Base-by-base conservation (phyloP, 2,888 invertebrate species). In the Pachliopta kotzebuea region DNA sequence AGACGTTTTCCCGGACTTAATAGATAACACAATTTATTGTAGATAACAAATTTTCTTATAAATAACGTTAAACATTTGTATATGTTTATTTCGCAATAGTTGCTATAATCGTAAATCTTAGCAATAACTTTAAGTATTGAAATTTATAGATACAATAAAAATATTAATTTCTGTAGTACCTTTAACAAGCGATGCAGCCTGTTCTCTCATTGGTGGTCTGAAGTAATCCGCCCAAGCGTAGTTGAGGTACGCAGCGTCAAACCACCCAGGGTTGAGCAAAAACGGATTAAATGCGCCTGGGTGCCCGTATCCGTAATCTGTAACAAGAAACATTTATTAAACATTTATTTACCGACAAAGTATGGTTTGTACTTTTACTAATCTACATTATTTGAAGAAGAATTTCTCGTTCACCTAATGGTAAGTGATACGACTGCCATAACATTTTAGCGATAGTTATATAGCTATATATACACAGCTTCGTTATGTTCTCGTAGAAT, bases 211-310 rank as follows among this genome's bases (percentile, higher is more conserved):
- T 6, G 93, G 93, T 65, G 92, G 91, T 75, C 93, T 88, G 83
- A 96, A 95, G 81, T 96, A 96, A 78, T 96, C 96, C 0, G 92
- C 93, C 90, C 94, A 94, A 56, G 95, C 94, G 81, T 96, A 96
- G 75, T 95, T 94, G 86, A 96, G 93, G 83, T 96, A 96, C 7
- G 96, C 95, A 2, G 96, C 95, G 78, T 98, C 97, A 72, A 97
- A 86, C 96, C 97, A 97, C 45, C 95, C 95, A 0, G 96, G 95
- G 77, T 96, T 96, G 65, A 97, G 86, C 68, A 97, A 92, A 84
- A 96, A 96, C 2, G 96, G 96, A 75, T 95, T 95, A 81, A 96
- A 96, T 24, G 94, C 94, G 52, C 94, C 95, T 4, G 95, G 95
- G 83, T 96, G 95, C 42, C 95, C 95, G 78, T 96, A 96, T 67